Evolutionary conservation across 2,888 invertebrate genomes (phyloP).

Genomic region (Clistopyga incitator): DNA sequence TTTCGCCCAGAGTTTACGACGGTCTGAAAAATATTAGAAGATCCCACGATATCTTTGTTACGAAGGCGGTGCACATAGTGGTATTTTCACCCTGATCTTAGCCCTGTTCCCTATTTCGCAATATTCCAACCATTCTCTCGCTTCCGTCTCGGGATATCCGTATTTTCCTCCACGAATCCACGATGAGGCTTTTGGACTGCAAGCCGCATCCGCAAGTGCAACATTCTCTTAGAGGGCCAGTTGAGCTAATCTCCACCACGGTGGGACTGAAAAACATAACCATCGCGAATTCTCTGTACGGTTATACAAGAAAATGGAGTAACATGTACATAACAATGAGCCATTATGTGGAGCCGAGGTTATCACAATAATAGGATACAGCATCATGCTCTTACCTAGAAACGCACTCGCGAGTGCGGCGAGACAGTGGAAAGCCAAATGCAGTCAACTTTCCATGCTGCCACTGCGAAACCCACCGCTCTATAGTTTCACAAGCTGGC

Average conservation of each 20-base stretch:
- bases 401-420: background rate
- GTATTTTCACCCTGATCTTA: background rate
- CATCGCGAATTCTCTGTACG: background rate
- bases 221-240: background rate
- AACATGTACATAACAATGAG: constrained; percentile 6
- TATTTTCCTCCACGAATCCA: background rate
- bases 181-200: background rate
- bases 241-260: constrained; percentile 14
- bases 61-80: background rate
- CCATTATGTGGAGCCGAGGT: background rate
- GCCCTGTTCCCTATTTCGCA: background rate
- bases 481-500: background rate
- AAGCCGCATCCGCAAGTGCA: background rate
- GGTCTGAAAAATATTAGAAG: background rate
- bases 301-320: background rate
- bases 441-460: constrained; percentile 13
- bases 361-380: constrained; percentile 28
- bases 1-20: background rate
- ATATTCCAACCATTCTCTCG: background rate
- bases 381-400: background rate
- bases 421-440: constrained; percentile 7
- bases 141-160: background rate
- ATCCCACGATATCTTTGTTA: background rate
- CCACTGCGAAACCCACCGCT: background rate
- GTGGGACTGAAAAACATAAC: constrained; percentile 6